phyloP scores from a whole-genome alignment of 2,113 vertebrate genomes.

The Eonycteris spelaea region DNA sequence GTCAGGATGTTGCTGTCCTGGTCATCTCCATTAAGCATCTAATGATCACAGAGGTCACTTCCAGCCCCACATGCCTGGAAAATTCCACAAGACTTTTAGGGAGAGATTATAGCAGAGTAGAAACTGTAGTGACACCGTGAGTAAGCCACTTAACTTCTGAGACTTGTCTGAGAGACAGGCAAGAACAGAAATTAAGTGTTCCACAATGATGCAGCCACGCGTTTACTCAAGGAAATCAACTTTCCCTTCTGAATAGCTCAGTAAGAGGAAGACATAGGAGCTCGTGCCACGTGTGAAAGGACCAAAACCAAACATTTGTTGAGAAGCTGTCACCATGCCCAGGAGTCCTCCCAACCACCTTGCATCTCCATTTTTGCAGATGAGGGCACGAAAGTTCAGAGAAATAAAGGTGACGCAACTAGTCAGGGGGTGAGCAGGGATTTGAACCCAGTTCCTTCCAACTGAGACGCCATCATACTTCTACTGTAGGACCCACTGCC shows the following conservation, averaged over 20 bases:
- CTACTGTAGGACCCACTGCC: neutral
- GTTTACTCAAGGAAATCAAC: neutral
- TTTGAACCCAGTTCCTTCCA: neutral
- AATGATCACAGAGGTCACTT: neutral
- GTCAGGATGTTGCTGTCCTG: slow-evolving; percentile 43
- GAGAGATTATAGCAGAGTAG: neutral
- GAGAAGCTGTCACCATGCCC: neutral
- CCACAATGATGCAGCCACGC: rapidly evolving
- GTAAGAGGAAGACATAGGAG: neutral
- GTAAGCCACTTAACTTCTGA: neutral
- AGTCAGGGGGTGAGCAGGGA: neutral
- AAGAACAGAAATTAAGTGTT: neutral
- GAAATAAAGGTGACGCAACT: neutral
- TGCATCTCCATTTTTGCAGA: neutral
- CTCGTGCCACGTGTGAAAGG: neutral
- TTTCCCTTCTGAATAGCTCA: neutral
- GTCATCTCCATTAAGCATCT: slow-evolving; percentile 31
- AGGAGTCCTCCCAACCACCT: neutral
- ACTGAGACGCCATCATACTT: neutral
- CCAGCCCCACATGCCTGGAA: slow-evolving; percentile 46
- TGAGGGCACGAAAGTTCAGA: neutral
- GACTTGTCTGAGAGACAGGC: neutral
- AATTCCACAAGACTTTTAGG: slow-evolving; percentile 34
- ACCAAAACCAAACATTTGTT: neutral
- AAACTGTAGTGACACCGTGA: neutral